Evolutionary conservation across 2,797 vertebrate genomes (phyloP), one percentile per base, ranked within the genome.

Genomic region (Lagocephalus sceleratus): DNA sequence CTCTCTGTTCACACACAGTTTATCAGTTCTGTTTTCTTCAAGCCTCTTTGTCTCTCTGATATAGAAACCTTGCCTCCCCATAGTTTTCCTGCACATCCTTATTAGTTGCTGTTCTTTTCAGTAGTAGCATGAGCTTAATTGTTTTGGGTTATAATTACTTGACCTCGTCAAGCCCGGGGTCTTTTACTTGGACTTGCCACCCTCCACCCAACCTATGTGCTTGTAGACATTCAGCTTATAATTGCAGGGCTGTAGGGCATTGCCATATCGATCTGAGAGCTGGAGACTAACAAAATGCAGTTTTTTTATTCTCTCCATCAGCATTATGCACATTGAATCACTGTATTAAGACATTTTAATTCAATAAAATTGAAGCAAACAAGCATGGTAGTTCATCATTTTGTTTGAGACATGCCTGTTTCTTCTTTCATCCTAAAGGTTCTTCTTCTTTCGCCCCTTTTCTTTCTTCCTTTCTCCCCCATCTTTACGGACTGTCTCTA

Each of bases 111-210:
- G 51, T 75, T 67, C 68, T 68, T 61, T 45, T 40, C 64, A 26
- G 47, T 20, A 67, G 61, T 66, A 51, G 72, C 62, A 60, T 23
- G 53, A 76, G 73, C 57, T 17, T 54, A 71, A 83, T 79, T 75
- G 54, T 67, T 75, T 71, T 56, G 64, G 60, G 66, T 74, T 83
- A 81, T 87, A 85, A 85, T 88, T 74, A 84, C 69, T 83, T 71
- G 82, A 68, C 79, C 86, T 82, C 78, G 77, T 85, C 82, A 82
- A 35, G 77, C 78, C 78, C 23, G 44, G 62, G 73, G 75, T 88
- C 79, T 56, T 60, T 58, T 61, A 58, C 79, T 63, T 76, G 10
- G 10, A 12, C 6, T 39, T 60, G 41, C 50, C 48, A 12, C 25
- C 47, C n/a, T 26, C 25, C 20, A 14, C 45, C 11, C 21, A 35